Evolutionary conservation across 1,140 invertebrate species (phyloP), one percentile per base, ranked within the genome.

Genomic region (Aphaenogaster ashmeadi): DNA sequence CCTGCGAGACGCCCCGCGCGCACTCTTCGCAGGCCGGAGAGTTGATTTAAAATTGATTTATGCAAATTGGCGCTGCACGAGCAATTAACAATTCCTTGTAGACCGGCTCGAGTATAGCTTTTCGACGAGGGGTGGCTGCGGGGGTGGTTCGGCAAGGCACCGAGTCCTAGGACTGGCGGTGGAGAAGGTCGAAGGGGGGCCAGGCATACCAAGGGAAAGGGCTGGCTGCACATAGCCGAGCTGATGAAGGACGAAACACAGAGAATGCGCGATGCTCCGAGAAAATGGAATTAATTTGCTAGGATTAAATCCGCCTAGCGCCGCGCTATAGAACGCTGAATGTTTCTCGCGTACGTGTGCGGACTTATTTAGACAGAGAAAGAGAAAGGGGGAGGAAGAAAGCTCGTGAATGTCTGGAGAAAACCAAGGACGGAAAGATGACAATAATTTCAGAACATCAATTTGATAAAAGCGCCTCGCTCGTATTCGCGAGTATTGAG

Each of bases 281-380:
- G 94, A 95, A 95, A 95, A 95, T 95, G 94, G 94, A 95, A 95
- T 95, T 95, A 95, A 95, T 95, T 95, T 95, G 92, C 93, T 94
- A 92, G 93, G 94, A 95, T 95, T 95, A 95, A 95, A 95, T 95
- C 93, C 94, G 89, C 92, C 94, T 93, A 92, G 93, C 91, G 88
- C 91, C 84, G 54, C 56, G 91, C 77, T 94, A 89, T 91, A 88
- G 88, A 93, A 92, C 92, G 88, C 89, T 90, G 90, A 94, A 94
- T 93, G 93, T 93, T 93, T 92, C 92, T 91, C 88, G 89, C 89
- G 91, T 93, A 92, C 90, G 92, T 92, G 93, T 92, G 91, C 92
- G 90, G 90, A 91, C 89, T 90, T 93, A 89, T 91, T 88, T 91
- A 80, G 64, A 83, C 71, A 88, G 79, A 86, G 66, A 13, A 33